phyloP scores from a whole-genome alignment of 2,797 vertebrate genomes.

The Arctocebus calabarensis region DNA sequence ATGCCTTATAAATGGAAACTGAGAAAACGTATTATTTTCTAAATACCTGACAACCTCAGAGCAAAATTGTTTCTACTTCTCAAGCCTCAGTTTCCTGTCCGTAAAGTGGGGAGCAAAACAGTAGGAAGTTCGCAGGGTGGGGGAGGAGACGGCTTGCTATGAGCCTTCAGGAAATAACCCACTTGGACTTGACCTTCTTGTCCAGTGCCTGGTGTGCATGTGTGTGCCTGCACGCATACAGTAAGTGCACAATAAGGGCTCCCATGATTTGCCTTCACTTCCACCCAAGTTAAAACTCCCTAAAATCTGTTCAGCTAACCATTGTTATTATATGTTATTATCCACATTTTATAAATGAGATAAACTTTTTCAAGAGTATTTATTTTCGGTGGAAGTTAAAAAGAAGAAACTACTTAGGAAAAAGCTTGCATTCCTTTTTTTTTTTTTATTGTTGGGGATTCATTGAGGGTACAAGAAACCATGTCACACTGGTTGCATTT shows the following conservation, averaged over 20 bases:
- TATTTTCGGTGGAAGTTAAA: too few relatives aligned
- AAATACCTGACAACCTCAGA: neutral
- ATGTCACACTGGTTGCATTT: too few relatives aligned
- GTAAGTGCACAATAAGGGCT: neutral
- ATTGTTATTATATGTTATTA: neutral
- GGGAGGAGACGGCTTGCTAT: neutral
- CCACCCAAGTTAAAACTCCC: neutral
- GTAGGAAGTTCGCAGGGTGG: neutral
- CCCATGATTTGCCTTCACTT: neutral
- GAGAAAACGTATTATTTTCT: constrained; percentile 10
- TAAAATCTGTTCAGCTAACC: neutral
- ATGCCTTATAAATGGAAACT: neutral
- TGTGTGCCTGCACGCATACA: neutral
- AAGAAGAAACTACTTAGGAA: too few relatives aligned
- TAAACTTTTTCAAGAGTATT: neutral
- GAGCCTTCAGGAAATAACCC: neutral
- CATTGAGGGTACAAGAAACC: too few relatives aligned
- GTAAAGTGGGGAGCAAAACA: neutral
- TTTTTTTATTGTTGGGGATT: too few relatives aligned
- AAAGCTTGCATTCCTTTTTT: too few relatives aligned
- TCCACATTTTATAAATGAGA: neutral
- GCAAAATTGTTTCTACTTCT: neutral
- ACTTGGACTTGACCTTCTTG: too few relatives aligned
- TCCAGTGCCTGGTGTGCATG: neutral
- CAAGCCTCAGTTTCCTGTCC: neutral